Base-by-base conservation (phyloP, 2,797 vertebrate species). In the Melanotaenia pygmaea region DNA sequence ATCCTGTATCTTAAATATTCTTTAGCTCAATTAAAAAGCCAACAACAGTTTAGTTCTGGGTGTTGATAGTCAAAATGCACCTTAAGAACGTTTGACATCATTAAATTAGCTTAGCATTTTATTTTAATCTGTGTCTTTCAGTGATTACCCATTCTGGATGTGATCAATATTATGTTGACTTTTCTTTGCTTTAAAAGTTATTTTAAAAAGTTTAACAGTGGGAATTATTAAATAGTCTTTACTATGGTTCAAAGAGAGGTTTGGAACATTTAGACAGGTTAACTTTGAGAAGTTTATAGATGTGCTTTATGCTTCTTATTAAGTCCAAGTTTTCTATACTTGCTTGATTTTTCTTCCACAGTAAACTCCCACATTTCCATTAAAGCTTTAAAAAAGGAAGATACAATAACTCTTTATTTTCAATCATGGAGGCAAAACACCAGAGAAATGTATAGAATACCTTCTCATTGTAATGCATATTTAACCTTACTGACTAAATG, bases 351-450 rank as follows among this genome's bases (percentile, higher is more conserved):
- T 73, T 74, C 37, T 63, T 24, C 38, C 57, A 34, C n/a, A 1
- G 32, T 60, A 1, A 59, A 38, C 57, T 65, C 14, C 66, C 16
- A 16, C 50, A 38, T 66, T 64, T 60, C 56, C 56, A 0, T 24
- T 0, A 22, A 45, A 67, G n/a, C 18, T 18, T 18, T 43, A 9
- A 30, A 18, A 40, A 64, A 45, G 28, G 56, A 62, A 67, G 30
- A 37, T 22, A 2, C 53, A 28, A 54, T 2, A 74, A 73, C 56
- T 68, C 67, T 50, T 51, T 73, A 38, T 1, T 57, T 64, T 68
- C 32, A 65, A 43, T 72, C 59, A 64, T 26, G 13, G 34, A 65
- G 47, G 37, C 20, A 18, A 18, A 32, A 20, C n/a, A 20, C 43
- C 18, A 8, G 20, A 20, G 18, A 50, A 50, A 50, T 9, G 4